Base-by-base conservation (phyloP, 2,797 vertebrate species). In the Molossus alvarezi region DNA sequence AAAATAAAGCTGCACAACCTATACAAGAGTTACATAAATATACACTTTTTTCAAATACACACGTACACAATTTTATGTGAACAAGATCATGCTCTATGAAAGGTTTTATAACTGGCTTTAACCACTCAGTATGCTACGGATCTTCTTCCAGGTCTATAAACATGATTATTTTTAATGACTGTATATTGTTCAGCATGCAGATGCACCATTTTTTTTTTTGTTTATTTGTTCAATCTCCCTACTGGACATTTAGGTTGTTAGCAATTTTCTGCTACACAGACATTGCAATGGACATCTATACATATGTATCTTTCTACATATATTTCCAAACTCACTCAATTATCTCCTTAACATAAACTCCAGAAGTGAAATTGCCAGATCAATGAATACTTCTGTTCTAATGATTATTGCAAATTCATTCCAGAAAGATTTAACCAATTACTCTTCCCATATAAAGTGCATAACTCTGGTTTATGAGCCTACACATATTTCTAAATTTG, bases 261-360 rank as follows among this genome's bases (percentile, higher is more conserved):
- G 80, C 72, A 97, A 91, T 89, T 80, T 83, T 82, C 88, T 76
- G 27, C 37, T 86, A 83, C 17, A 95, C 58, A 91, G 95, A 77
- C n/a, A 79, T 6, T 73, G 88, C 55, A 86, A 71, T 48, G 65
- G 69, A 65, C 9, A 13, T 53, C 72, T 87, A 91, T 57, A 91
- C 14, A 53, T 23, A 51, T 45, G 17, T 77, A 69, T 76, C 41
- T 73, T 60, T 84, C 71, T 83, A 58, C 27, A 89, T 58, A 23
- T 48, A 82, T 75, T 91, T 92, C 65, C 51, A 9, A 93, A 95
- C 23, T 58, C 77, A 12, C 90, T 29, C 57, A 72, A 84, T 89
- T 80, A 91, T 62, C 45, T 83, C 91, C 51, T 81, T 92, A 93
- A 73, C 15, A 72, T 81, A 89, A 91, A 95, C 67, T 91, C 84